phyloP scores from a whole-genome alignment of 37 sponge, comb jelly and placozoan genomes.

The Agelas oroides region DNA sequence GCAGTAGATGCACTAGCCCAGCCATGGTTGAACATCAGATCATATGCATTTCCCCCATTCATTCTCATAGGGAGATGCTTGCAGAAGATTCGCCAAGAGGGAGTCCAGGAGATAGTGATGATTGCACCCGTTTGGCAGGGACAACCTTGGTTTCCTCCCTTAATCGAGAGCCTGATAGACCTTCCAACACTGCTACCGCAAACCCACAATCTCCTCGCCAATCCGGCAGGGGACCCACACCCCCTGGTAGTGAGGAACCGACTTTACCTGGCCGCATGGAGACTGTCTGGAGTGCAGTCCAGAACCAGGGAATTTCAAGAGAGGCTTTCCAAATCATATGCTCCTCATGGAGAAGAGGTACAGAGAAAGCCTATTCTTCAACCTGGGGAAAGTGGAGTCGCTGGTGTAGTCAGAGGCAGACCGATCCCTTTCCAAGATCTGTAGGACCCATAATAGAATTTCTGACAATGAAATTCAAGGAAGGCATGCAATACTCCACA shows the following conservation, averaged over 20 bases:
- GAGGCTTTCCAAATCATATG: slow-evolving; percentile 8
- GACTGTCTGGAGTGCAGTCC: slow-evolving; percentile 25
- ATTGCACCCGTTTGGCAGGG: slow-evolving; percentile 5
- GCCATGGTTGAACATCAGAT: neutral
- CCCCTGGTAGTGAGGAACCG: neutral
- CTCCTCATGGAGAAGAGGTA: slow-evolving; percentile 15
- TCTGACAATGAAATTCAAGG: neutral
- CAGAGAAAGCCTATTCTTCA: slow-evolving; percentile 12
- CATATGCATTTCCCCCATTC: neutral
- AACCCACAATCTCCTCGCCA: neutral
- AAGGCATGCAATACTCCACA: slow-evolving; percentile 16
- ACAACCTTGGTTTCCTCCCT: neutral
- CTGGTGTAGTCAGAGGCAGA: slow-evolving; percentile 2
- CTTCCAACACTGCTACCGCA: neutral
- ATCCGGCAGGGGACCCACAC: slow-evolving; percentile 1
- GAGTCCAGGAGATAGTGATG: neutral
- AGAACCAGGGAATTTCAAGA: neutral
- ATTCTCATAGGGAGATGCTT: too few species aligned
- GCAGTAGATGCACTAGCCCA: slow-evolving; percentile 1
- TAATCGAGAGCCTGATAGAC: slow-evolving; percentile 1
- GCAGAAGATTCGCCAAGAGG: neutral
- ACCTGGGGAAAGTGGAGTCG: slow-evolving; percentile 3
- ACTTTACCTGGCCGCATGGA: slow-evolving; percentile 33
- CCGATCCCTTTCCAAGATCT: slow-evolving; percentile 25
- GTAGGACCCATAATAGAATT: slow-evolving; percentile 4